Conservation (phyloP, 2,797 vertebrate species). For the Enteromius fasciolatus region DNA sequence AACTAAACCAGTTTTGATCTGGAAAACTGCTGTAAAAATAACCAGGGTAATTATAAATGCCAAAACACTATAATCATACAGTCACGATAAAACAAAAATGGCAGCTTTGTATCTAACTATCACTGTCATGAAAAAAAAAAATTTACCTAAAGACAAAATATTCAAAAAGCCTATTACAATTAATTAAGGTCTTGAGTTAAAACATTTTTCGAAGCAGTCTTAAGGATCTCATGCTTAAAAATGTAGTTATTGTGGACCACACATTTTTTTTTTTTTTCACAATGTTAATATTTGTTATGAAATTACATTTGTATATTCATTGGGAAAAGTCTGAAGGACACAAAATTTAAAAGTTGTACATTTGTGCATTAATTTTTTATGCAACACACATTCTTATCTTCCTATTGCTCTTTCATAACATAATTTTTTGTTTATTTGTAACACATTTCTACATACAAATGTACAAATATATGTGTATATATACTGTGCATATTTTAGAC, state of each 20-base stretch:
- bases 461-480: too few species aligned
- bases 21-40: background rate
- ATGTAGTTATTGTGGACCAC: too few species aligned
- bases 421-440: too few species aligned
- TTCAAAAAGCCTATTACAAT: background rate
- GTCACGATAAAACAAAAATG: background rate
- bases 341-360: too few species aligned
- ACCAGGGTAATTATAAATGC: constrained; percentile 5
- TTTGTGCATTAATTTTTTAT: too few species aligned
- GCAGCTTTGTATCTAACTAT: background rate
- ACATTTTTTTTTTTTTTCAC: background rate
- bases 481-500: too few species aligned
- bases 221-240: background rate
- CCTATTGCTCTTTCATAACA: too few species aligned
- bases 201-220: background rate
- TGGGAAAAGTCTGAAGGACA: too few species aligned
- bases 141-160: background rate
- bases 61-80: background rate
- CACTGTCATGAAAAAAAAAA: background rate
- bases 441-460: too few species aligned
- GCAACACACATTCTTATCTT: too few species aligned
- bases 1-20: constrained; percentile 6
- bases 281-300: background rate
- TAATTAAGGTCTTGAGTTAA: background rate
- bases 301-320: too few species aligned